Evolutionary conservation across 1,140 invertebrate species (phyloP), one percentile per base, ranked within the genome.

Genomic region (Riptortus pedestris): DNA sequence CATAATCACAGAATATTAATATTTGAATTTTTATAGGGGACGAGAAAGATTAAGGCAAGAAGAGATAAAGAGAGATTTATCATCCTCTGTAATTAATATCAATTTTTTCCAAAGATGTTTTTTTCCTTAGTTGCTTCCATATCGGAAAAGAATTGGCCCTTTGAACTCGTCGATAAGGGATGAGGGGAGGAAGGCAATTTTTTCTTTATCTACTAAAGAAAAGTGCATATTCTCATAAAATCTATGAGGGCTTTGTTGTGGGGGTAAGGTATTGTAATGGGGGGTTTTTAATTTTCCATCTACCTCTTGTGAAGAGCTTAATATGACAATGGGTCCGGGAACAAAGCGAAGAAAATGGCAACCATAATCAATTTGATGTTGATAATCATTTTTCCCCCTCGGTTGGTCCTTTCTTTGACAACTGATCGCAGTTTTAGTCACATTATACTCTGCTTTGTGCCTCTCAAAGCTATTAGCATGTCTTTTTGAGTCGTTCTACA

Each of bases 301-400:
- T 57, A 33, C 9, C 22, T 24, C 38, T 52, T 43, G 29, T 65
- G 29, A 28, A 65, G 58, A 28, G 43, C 57, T 60, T 65, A 65
- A 60, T 65, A 65, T 31, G 43, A 65, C 57, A 65, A 65, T 65
- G 52, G 64, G 58, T 51, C 9, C 5, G 62, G 45, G 62, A 45
- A 63, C 64, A 65, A 65, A 65, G 64, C 64, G 55, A 59, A 65
- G 52, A 65, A 65, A 65, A 65, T 60, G 64, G 58, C 64, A 47
- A 65, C 52, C 43, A 65, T 65, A 65, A 65, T 65, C 64, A 65
- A 65, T 65, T 65, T 65, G 29, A 20, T 59, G 55, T 64, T 64
- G 63, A 64, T 58, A 64, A 64, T 58, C 52, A 58, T 64, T 55
- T 55, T 58, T 64, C 51, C 63, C 48, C 63, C 28, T 29, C 16